Conservation (phyloP, 2,888 invertebrate genomes). For the Linnaemya tessellans region DNA sequence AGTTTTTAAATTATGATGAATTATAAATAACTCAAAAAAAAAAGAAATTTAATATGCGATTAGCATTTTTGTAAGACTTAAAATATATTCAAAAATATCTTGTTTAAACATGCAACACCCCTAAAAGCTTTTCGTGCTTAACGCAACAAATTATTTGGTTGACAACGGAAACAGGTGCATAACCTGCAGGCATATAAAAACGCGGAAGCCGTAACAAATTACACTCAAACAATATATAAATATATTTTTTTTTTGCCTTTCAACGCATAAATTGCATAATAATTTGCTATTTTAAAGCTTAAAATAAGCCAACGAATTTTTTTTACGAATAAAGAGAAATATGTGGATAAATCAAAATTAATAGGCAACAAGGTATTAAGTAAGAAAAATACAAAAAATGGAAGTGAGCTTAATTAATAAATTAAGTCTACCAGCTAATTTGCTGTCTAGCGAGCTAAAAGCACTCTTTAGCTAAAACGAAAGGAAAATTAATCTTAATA, state of each 20-base stretch:
- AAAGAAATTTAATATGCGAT: neutral
- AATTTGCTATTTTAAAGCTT: neutral
- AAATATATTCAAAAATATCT: neutral
- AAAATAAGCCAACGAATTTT: constrained; percentile 1
- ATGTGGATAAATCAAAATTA: neutral
- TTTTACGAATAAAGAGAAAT: neutral
- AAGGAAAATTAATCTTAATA: neutral
- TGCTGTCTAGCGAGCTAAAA: constrained; percentile 11
- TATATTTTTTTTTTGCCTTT: neutral
- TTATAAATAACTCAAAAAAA: too few species aligned
- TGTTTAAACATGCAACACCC: neutral
- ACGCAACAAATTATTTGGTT: neutral
- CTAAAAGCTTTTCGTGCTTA: neutral
- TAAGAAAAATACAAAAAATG: constrained; percentile 31
- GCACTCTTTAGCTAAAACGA: neutral
- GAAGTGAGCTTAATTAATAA: constrained; percentile 55
- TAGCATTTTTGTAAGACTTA: neutral
- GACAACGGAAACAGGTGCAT: constrained; percentile 8
- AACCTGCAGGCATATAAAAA: constrained; percentile 1
- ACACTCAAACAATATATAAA: neutral
- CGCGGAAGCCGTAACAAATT: constrained; percentile 39
- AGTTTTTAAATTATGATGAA: too few species aligned
- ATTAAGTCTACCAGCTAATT: constrained; percentile 37
- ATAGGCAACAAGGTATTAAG: constrained; percentile 13
- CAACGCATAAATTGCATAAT: constrained; percentile 19